phyloP scores from a whole-genome alignment of 2,888 invertebrate species.

The Sminthurides aquaticus region DNA sequence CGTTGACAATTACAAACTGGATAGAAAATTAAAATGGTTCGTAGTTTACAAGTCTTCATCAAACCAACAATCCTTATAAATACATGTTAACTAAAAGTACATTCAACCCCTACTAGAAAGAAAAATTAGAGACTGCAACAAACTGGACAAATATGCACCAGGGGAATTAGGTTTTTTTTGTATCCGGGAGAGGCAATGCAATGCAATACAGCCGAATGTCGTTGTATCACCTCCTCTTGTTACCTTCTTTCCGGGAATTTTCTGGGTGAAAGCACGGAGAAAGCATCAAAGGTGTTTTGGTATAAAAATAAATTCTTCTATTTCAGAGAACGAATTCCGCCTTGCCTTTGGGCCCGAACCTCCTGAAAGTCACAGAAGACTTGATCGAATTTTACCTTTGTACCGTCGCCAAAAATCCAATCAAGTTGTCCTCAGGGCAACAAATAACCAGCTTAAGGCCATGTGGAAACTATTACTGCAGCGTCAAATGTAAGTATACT shows the following conservation, averaged over 20 bases:
- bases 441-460: constrained; percentile 39
- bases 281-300: no score
- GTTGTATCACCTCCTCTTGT: neutral
- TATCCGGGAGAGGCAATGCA: no score
- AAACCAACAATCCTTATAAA: no score
- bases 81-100: no score
- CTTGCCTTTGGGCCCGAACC: constrained; percentile 38
- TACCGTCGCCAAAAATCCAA: constrained; percentile 34
- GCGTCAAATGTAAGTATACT: constrained; percentile 41
- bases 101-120: no score
- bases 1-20: no score
- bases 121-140: no score
- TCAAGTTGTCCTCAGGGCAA: constrained; percentile 36
- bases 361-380: constrained; percentile 20
- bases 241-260: neutral
- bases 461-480: constrained; percentile 42
- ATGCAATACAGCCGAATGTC: neutral
- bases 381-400: constrained; percentile 39
- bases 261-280: neutral
- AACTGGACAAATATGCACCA: no score
- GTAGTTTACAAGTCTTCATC: no score
- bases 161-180: no score
- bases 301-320: no score
- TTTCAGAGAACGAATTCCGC: constrained; percentile 41
- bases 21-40: no score